phyloP scores from a whole-genome alignment of 2,113 vertebrate genomes.

The Merops nubicus region DNA sequence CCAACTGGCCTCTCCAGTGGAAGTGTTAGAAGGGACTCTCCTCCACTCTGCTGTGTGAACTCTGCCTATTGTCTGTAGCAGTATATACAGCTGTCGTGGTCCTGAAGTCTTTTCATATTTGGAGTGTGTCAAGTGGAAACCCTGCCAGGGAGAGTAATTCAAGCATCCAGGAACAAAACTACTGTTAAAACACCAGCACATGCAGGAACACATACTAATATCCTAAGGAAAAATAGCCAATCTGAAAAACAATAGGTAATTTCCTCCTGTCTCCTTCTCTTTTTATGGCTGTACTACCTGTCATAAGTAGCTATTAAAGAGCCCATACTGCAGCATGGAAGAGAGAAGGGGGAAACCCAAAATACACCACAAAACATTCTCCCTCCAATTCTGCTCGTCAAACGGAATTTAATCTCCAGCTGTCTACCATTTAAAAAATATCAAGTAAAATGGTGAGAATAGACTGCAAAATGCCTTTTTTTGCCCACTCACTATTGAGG shows the following conservation, averaged over 20 bases:
- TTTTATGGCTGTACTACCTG: constrained; percentile 9
- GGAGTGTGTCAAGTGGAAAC: not conserved
- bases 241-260: constrained; percentile 21
- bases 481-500: constrained; percentile 17
- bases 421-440: constrained; percentile 57
- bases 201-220: not conserved
- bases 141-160: not conserved
- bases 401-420: constrained; percentile 63
- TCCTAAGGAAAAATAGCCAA: not conserved
- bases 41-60: not conserved
- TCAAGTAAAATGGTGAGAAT: constrained; percentile 28
- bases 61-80: not conserved
- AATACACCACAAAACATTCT: not conserved
- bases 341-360: not conserved
- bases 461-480: constrained; percentile 7
- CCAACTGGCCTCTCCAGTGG: not conserved
- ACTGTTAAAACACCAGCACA: not conserved
- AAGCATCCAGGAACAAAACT: not conserved
- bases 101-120: not conserved
- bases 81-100: fast-evolving
- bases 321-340: not conserved
- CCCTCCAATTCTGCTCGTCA: constrained; percentile 37
- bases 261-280: not conserved
- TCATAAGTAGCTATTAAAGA: not conserved
- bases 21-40: not conserved